phyloP scores from a whole-genome alignment of 2,888 invertebrate species.

The Teleogryllus oceanicus region DNA sequence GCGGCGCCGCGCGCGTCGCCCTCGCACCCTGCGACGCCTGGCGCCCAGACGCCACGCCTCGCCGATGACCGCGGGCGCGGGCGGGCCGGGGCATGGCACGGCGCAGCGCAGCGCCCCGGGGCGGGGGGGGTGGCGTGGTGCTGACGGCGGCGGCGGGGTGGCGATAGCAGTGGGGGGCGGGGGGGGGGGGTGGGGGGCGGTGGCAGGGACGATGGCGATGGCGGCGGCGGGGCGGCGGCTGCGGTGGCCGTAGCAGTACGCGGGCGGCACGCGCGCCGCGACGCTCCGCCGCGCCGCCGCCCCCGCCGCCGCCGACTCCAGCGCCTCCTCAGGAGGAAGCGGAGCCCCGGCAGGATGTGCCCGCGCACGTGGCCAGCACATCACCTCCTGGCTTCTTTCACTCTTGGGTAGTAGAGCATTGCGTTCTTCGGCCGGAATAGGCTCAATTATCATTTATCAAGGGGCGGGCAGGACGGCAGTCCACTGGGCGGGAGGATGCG shows the following conservation, averaged over 20 bases:
- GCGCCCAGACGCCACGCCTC: neutral
- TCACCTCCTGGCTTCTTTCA: conserved; percentile 25
- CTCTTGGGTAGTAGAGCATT: conserved; percentile 30
- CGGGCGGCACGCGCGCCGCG: neutral
- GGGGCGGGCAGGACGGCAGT: neutral
- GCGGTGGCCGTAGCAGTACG: neutral
- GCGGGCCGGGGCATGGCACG: no score
- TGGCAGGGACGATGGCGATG: no score
- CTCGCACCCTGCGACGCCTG: neutral
- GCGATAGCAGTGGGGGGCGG: no score
- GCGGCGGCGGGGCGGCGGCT: no score
- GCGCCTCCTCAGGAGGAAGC: neutral
- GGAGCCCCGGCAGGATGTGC: neutral
- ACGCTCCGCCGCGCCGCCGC: conserved; percentile 7
- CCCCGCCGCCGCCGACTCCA: neutral
- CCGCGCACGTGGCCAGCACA: conserved; percentile 23
- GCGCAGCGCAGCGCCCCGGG: no score
- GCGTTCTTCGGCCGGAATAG: conserved; percentile 25
- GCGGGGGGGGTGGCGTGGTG: no score
- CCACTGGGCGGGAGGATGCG: neutral
- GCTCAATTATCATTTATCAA: conserved; percentile 25
- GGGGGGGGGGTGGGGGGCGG: no score
- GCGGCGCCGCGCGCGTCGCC: neutral
- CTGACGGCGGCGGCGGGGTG: no score
- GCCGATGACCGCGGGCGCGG: no score